Evolutionary conservation across 2,888 invertebrate species (phyloP), one percentile per base, ranked within the genome.

Genomic region (Furcula furcula): DNA sequence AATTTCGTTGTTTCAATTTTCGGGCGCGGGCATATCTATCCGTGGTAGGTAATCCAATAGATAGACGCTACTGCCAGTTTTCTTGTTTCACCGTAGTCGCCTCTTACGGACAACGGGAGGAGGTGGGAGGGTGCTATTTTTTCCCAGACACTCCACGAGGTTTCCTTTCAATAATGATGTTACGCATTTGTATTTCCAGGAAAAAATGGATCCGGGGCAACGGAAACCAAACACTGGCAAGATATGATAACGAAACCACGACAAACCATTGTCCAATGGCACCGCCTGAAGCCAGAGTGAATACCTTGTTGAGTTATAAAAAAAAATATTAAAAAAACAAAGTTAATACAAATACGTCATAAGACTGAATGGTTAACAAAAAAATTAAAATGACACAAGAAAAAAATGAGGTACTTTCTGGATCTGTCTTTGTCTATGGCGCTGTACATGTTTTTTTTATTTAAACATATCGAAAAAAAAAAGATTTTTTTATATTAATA

Each of bases 211-310:
- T 97, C 97, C 33, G 98, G 98, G 1, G 97, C 98, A 10, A 94
- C 96, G 35, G 98, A 98, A 85, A 97, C 97, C 20, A 97, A 98
- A 76, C 98, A 98, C 81, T 98, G 98, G 98, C 97, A 97, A 70
- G 98, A 98, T 75, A 98, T 98, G 98, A 97, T 98, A 59, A 96
- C 97, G 44, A 98, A 98, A 86, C 98, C 98, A 12, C 91, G 97
- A 55, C 98, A 98, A 88, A 97, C 96, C 62, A 96, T 98, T 65
- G 95, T 97, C 29, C 97, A 98, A 78, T 98, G 98, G 98, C 98
- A 98, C 89, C 94, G 98, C 78, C 92, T 98, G 72, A 98, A 98
- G 81, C 96, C 97, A 14, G 96, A 96, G 79, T 96, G 95, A 92
- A 64, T 36, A 46, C 60, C 56, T 66, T 64, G 28, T 28, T 28